Evolutionary conservation across 2,888 invertebrate species (phyloP).

Genomic region (Melinopterus prodromus): DNA sequence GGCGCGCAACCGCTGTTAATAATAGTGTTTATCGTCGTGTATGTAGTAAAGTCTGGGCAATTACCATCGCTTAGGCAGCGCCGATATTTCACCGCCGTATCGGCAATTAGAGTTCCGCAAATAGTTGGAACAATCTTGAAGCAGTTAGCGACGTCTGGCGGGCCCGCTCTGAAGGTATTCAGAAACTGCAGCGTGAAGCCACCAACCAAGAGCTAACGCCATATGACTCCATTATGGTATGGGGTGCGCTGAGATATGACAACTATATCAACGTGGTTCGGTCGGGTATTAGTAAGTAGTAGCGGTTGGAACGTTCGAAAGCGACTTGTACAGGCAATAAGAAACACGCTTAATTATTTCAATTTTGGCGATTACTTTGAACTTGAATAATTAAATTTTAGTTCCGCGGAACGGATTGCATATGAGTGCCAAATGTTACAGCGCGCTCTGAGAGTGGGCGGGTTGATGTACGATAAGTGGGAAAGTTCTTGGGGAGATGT

Average conservation of each 20-base stretch:
- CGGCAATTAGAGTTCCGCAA: conserved; percentile 56
- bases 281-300: conserved; percentile 19
- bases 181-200: conserved; percentile 27
- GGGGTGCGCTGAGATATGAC: conserved; percentile 45
- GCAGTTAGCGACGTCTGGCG: conserved; percentile 51
- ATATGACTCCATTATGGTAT: conserved; percentile 46
- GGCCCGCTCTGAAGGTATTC: conserved; percentile 38
- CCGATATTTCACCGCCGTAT: conserved; percentile 58
- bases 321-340: conserved; percentile 36
- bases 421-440: conserved; percentile 22
- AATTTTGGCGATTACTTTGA: conserved; percentile 37
- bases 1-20: conserved; percentile 57
- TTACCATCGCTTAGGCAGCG: conserved; percentile 49
- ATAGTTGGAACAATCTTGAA: conserved; percentile 58
- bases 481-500: neutral
- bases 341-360: conserved; percentile 39
- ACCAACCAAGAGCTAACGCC: conserved; percentile 30
- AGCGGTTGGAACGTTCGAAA: neutral
- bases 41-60: conserved; percentile 58
- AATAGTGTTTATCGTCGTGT: conserved; percentile 59
- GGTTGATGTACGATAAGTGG: neutral
- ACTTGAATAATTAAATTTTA: conserved; percentile 40
- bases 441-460: neutral
- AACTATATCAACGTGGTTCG: conserved; percentile 42
- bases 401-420: conserved; percentile 31